phyloP scores from a whole-genome alignment of 2,888 invertebrate genomes.

The Prostheceraeus crozeri region DNA sequence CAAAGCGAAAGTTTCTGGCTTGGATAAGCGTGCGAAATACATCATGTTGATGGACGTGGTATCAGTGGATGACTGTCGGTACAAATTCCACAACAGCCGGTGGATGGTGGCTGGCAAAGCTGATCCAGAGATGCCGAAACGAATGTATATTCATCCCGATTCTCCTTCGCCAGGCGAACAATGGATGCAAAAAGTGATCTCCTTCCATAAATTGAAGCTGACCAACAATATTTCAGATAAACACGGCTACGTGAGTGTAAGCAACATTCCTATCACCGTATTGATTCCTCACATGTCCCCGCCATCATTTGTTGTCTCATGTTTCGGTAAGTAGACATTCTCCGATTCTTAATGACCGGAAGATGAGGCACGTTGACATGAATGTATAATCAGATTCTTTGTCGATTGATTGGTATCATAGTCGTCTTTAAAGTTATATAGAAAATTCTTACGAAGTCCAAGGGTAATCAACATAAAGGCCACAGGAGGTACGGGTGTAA shows the following conservation, averaged over 20 bases:
- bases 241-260: conserved; percentile 99
- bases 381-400: no score
- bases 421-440: no score
- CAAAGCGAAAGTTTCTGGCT: conserved; percentile 94
- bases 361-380: no score
- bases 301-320: no score
- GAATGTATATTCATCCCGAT: conserved; percentile 90
- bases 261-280: no score
- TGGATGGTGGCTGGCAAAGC: conserved; percentile 87
- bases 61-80: conserved; percentile 88
- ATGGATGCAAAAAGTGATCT: conserved; percentile 99
- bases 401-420: no score
- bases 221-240: conserved; percentile 99
- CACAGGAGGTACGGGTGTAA: no score
- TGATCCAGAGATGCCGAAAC: conserved; percentile 96
- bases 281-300: no score
- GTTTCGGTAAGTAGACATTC: no score
- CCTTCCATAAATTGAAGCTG: conserved; percentile 96
- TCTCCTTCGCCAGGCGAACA: conserved; percentile 91
- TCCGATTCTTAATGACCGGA: no score
- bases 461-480: no score
- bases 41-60: conserved; percentile 96
- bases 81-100: conserved; percentile 60
- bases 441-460: no score
- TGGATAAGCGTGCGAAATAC: conserved; percentile 98